Percentiles rank a stretch among this genome's conserved stretches.
Conservation (phyloP, 1,140 invertebrate species). For the Drosophila seguyi region DNA sequence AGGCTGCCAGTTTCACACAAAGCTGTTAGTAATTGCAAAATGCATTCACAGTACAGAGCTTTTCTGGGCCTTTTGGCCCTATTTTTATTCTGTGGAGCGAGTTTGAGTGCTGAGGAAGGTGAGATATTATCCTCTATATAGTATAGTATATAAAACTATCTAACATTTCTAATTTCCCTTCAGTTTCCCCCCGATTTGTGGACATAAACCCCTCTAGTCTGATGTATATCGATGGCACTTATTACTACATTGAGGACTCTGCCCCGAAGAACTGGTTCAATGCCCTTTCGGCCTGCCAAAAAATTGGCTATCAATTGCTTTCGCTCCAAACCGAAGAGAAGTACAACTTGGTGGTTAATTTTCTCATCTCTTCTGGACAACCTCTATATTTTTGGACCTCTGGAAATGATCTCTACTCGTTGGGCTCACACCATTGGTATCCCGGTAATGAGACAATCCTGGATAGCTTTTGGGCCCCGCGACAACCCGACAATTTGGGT, state of each 20-base stretch:
- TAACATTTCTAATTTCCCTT: no score
- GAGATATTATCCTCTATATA: neutral
- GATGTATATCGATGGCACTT: neutral
- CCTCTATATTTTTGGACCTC: neutral
- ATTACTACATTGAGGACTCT: neutral
- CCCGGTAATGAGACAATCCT: neutral
- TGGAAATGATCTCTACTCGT: neutral
- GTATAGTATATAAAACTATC: neutral
- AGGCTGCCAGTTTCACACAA: no score
- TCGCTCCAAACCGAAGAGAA: neutral
- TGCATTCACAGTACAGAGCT: neutral
- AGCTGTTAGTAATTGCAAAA: conserved; percentile 1
- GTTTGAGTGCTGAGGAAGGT: neutral
- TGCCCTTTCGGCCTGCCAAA: neutral
- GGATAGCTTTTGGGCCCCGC: neutral
- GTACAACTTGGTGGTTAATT: neutral
- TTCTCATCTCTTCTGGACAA: neutral
- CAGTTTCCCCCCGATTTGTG: neutral
- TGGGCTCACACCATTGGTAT: neutral
- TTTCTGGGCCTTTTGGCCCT: neutral
- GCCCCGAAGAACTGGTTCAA: neutral
- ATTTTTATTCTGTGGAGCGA: neutral
- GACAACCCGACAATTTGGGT: neutral
- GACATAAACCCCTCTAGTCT: neutral
- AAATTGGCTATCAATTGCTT: neutral